These are phyloP conservation scores for Rhagologus leucostigma DNA, from an alignment of 2,113 vertebrate genomes.

Conservation along the genomic window DNA sequence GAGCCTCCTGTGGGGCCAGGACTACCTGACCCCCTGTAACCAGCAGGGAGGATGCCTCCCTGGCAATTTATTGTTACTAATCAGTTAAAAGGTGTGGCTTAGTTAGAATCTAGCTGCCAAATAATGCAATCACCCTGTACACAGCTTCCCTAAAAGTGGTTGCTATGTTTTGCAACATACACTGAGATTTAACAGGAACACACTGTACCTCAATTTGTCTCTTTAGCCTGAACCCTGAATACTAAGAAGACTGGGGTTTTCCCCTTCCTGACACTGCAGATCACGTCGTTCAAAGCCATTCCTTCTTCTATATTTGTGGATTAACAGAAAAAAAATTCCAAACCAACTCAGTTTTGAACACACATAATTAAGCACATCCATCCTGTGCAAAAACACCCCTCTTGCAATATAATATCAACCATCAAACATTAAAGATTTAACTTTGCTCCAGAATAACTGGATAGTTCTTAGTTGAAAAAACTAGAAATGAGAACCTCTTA, in stretches of 20 bases:
- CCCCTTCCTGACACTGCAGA: neutral
- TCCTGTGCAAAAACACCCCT: neutral
- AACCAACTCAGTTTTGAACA: neutral
- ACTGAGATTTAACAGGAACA: neutral
- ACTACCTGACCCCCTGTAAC: accelerated
- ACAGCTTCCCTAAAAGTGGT: neutral
- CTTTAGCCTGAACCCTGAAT: neutral
- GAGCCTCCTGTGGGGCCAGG: too few species aligned
- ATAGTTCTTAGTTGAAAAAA: neutral
- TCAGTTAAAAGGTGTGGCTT: neutral
- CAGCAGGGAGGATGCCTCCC: neutral
- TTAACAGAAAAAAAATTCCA: neutral
- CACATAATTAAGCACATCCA: neutral
- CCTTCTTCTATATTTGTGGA: neutral
- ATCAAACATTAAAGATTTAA: neutral
- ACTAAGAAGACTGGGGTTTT: neutral
- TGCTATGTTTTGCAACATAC: neutral
- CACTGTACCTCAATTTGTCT: neutral
- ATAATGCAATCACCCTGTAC: neutral
- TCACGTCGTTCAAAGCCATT: neutral
- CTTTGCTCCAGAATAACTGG: neutral
- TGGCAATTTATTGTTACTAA: neutral
- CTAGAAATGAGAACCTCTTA: neutral
- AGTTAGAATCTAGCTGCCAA: neutral
- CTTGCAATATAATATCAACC: neutral